These are phyloP conservation scores for Moxostoma hubbsi DNA, from an alignment of 2,797 vertebrate species.

Conservation along the genomic window DNA sequence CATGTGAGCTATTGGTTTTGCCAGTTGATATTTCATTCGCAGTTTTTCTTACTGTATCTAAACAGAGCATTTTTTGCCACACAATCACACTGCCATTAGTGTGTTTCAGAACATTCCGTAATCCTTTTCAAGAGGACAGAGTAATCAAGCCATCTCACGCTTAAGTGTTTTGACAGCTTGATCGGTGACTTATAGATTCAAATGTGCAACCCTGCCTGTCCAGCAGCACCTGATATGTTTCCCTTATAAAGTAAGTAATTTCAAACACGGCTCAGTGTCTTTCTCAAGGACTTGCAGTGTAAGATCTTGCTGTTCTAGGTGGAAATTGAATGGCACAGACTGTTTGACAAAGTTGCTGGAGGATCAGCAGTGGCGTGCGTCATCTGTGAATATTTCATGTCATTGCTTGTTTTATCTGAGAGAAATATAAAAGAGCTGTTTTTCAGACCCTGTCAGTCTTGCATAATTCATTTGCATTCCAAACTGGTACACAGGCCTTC, in stretches of 20 bases:
- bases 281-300: not conserved
- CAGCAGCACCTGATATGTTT: not conserved
- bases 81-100: not conserved
- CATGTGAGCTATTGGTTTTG: not conserved
- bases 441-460: slow-evolving; percentile 21
- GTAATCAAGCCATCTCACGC: not conserved
- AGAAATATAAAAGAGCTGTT: not conserved
- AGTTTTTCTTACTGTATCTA: not conserved
- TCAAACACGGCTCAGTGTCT: not conserved
- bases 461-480: slow-evolving; percentile 26
- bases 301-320: not conserved
- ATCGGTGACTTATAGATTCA: not conserved
- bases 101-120: not conserved
- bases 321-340: no score
- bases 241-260: not conserved
- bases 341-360: not conserved
- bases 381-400: slow-evolving; percentile 14
- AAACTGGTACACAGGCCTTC: not conserved
- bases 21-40: not conserved
- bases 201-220: slow-evolving; percentile 5
- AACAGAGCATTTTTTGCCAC: not conserved
- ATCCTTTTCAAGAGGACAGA: not conserved
- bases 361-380: not conserved
- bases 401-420: not conserved
- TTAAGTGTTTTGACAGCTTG: slow-evolving; percentile 18